Conservation (phyloP, 2,113 vertebrate genomes). For the Macquaria ambigua region DNA sequence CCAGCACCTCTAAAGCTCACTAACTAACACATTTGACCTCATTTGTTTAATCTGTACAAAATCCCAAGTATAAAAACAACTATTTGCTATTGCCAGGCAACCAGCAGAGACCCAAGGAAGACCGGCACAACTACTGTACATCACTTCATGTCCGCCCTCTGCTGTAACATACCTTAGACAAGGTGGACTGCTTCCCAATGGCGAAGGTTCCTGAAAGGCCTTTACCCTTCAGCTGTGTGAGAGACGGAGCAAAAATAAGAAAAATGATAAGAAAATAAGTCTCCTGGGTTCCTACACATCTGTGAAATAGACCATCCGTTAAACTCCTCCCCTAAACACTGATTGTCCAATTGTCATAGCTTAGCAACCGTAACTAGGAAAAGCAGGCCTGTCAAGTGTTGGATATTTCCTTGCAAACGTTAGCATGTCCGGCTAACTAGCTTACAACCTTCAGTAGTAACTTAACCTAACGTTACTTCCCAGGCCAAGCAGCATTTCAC, state of each 20-base stretch:
- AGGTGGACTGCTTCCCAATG: conserved; percentile 89
- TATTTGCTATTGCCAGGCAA: neutral
- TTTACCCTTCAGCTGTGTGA: conserved; percentile 91
- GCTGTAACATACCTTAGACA: conserved; percentile 85
- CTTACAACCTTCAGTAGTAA: neutral
- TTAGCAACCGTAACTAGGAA: neutral
- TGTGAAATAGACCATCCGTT: neutral
- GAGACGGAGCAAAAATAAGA: neutral
- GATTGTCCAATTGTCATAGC: neutral
- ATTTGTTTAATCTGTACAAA: neutral
- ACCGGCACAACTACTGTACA: neutral
- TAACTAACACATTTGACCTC: neutral
- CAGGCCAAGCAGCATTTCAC: too few species aligned
- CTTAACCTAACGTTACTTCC: neutral
- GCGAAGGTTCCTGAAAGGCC: conserved; percentile 96
- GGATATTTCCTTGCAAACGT: too few species aligned
- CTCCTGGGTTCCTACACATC: neutral
- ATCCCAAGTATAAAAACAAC: too few species aligned
- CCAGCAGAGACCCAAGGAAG: neutral
- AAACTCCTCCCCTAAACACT: neutral
- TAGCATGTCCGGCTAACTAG: too few species aligned
- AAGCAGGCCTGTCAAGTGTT: neutral
- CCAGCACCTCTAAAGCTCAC: neutral
- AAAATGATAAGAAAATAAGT: neutral
- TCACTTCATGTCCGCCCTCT: neutral